Percentiles rank a stretch among this genome's conserved stretches.
phyloP scores from a whole-genome alignment of 2,113 vertebrate species.

The Athene noctua region DNA sequence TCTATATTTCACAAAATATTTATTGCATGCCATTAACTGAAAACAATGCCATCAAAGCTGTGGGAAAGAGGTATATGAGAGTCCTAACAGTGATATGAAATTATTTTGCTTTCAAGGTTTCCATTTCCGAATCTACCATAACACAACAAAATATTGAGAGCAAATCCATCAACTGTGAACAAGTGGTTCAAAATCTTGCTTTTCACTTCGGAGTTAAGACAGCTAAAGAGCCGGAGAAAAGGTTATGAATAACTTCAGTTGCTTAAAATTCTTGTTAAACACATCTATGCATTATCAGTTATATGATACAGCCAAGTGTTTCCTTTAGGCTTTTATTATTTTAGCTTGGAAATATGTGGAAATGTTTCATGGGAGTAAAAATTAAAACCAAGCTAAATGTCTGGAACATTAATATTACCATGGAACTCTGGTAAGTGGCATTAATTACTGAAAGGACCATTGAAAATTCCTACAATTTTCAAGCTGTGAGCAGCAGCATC shows the following conservation, averaged over 20 bases:
- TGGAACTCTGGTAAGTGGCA: neutral
- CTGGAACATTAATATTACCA: neutral
- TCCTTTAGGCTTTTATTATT: neutral
- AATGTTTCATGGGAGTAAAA: neutral
- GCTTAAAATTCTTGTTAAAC: neutral
- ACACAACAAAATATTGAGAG: neutral
- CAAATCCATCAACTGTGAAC: neutral
- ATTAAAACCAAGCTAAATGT: neutral
- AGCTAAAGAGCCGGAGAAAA: neutral
- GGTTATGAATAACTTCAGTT: neutral
- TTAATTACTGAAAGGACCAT: neutral
- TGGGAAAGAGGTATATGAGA: neutral
- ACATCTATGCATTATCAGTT: neutral
- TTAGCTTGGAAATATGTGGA: neutral
- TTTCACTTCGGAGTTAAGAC: neutral
- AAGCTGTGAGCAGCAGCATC: neutral
- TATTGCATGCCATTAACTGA: constrained; percentile 32
- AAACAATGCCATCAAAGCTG: constrained; percentile 5
- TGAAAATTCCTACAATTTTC: neutral
- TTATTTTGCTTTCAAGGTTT: neutral
- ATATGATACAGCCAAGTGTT: neutral
- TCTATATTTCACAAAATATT: constrained; percentile 28
- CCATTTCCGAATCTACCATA: neutral
- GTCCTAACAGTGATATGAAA: neutral
- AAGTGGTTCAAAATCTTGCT: neutral